phyloP scores from a whole-genome alignment of 1,140 invertebrate genomes.

The Brevipalpus yothersi region DNA sequence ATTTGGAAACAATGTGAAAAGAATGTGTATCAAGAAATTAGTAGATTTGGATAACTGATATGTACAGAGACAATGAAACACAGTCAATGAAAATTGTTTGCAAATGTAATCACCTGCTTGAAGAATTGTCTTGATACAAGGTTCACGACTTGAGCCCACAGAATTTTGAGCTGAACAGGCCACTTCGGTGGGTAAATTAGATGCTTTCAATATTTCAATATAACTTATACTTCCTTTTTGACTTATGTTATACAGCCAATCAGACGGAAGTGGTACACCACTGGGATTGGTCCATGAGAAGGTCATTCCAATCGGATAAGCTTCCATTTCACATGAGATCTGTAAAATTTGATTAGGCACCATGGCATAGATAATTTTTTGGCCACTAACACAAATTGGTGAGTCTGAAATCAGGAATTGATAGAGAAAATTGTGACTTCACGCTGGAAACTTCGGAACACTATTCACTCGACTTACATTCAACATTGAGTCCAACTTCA shows the following conservation, averaged over 20 bases:
- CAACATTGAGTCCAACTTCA: too few species aligned
- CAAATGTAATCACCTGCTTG: slow-evolving; percentile 10
- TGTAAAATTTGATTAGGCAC: slow-evolving; percentile 56
- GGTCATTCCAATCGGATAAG: not conserved
- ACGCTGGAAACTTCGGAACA: too few species aligned
- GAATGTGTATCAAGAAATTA: too few species aligned
- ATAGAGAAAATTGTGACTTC: too few species aligned
- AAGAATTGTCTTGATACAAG: slow-evolving; percentile 10
- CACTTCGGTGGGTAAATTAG: slow-evolving; percentile 14
- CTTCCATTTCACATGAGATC: slow-evolving; percentile 9
- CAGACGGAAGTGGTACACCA: slow-evolving; percentile 22
- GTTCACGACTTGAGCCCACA: slow-evolving; percentile 10
- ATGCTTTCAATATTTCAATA: slow-evolving; percentile 13
- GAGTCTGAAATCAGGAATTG: slow-evolving; percentile 30
- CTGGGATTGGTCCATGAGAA: slow-evolving; percentile 1
- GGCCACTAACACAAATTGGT: slow-evolving; percentile 33
- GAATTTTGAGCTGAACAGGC: slow-evolving; percentile 11
- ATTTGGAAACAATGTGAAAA: too few species aligned
- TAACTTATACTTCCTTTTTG: slow-evolving; percentile 5
- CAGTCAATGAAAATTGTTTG: too few species aligned
- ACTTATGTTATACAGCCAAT: slow-evolving; percentile 33
- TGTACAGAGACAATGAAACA: too few species aligned
- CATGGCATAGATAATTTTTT: slow-evolving; percentile 40
- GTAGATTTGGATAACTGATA: too few species aligned
- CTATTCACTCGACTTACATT: too few species aligned